phyloP scores from a whole-genome alignment of 2,797 vertebrate species.

The Rhadinocentrus ornatus region DNA sequence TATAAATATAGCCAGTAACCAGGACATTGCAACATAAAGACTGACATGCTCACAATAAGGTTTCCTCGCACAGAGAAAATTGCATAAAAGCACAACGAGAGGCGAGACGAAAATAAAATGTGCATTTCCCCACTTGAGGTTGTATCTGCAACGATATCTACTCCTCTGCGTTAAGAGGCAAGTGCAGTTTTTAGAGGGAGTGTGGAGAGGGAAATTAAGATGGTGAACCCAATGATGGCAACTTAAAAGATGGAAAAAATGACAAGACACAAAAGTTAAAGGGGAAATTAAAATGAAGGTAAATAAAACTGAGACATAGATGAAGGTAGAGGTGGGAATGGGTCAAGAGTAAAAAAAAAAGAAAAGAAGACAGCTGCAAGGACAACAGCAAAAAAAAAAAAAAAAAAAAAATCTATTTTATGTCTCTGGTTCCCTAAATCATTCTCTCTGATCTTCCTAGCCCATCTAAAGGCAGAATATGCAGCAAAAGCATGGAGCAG shows the following conservation, averaged over 20 bases:
- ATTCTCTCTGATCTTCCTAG: conserved; percentile 55
- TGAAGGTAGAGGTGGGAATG: conserved; percentile 1
- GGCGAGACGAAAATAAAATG: conserved; percentile 16
- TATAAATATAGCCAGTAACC: conserved; percentile 30
- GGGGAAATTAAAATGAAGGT: background rate
- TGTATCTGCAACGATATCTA: background rate
- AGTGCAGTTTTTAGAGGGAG: conserved; percentile 20
- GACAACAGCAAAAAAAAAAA: conserved; percentile 2
- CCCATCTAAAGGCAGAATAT: conserved; percentile 51
- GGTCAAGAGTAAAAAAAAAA: conserved; percentile 13
- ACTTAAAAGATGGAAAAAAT: conserved; percentile 3
- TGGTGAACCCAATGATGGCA: background rate
- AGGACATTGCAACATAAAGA: conserved; percentile 31
- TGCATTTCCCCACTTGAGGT: conserved; percentile 13
- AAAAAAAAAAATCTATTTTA: conserved; percentile 51
- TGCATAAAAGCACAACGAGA: conserved; percentile 23
- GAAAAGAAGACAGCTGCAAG: conserved; percentile 18
- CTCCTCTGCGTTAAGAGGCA: background rate
- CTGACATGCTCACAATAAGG: conserved; percentile 46
- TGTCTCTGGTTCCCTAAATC: conserved; percentile 38
- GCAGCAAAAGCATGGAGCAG: conserved; percentile 34
- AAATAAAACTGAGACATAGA: conserved; percentile 3
- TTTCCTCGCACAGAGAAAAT: conserved; percentile 48
- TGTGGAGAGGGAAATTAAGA: conserved; percentile 10
- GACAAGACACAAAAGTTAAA: background rate